These are phyloP conservation scores for Calephelis nemesis DNA, from an alignment of 1,140 invertebrate species.

Conservation along the genomic window DNA sequence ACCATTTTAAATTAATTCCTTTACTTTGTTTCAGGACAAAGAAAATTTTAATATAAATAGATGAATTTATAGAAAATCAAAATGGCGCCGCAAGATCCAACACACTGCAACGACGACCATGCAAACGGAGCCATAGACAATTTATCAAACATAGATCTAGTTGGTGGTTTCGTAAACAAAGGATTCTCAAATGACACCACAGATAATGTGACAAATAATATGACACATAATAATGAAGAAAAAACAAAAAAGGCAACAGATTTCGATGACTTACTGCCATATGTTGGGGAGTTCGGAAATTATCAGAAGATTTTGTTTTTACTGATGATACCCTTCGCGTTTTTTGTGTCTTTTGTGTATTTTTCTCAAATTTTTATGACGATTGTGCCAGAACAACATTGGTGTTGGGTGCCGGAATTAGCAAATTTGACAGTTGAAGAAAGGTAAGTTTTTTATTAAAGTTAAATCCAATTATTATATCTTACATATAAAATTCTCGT, in stretches of 20 bases:
- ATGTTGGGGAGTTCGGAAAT: constrained; percentile 92
- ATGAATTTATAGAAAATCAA: constrained; percentile 30
- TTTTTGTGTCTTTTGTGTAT: constrained; percentile 92
- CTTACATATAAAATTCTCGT: too few species aligned
- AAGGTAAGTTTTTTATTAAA: constrained; percentile 80
- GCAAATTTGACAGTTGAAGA: constrained; percentile 84
- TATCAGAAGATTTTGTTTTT: constrained; percentile 93
- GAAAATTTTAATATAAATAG: constrained; percentile 7
- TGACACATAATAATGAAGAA: constrained; percentile 33
- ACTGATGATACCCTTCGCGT: constrained; percentile 91
- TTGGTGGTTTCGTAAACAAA: constrained; percentile 59
- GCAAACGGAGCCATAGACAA: constrained; percentile 57
- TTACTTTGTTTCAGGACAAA: constrained; percentile 1
- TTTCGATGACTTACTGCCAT: constrained; percentile 81
- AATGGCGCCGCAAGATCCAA: constrained; percentile 74
- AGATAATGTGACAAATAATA: constrained; percentile 41
- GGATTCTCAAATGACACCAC: constrained; percentile 50
- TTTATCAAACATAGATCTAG: constrained; percentile 59
- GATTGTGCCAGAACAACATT: constrained; percentile 88
- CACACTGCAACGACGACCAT: constrained; percentile 57
- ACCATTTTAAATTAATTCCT: too few species aligned
- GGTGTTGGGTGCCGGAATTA: constrained; percentile 88
- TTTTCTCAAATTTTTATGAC: constrained; percentile 94
- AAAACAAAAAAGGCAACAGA: constrained; percentile 58
- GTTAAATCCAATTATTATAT: too few species aligned